Conservation (phyloP, 2,797 vertebrate genomes). For the Coendou prehensilis region DNA sequence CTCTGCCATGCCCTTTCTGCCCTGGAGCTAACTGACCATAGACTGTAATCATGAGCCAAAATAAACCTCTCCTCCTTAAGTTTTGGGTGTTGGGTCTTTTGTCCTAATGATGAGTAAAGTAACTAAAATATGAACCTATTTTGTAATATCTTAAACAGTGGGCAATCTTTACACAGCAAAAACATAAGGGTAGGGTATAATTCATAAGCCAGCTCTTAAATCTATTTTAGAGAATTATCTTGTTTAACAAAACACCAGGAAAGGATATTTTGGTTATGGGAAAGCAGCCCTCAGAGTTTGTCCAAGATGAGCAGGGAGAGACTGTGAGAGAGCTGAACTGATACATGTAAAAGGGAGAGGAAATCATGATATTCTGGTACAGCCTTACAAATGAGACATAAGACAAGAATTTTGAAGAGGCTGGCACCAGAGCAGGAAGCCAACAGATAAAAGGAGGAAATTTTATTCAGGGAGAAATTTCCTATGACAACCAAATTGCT, state of each 20-base stretch:
- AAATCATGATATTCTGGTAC: neutral
- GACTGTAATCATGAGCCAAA: neutral
- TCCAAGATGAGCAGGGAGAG: neutral
- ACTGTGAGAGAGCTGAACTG: neutral
- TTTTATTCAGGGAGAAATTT: neutral
- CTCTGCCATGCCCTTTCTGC: neutral
- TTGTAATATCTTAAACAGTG: neutral
- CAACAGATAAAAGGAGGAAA: neutral
- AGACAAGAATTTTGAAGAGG: neutral
- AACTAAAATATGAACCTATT: neutral
- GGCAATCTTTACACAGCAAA: neutral
- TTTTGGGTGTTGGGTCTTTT: neutral
- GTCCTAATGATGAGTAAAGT: neutral
- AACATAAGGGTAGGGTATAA: accelerated
- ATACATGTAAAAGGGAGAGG: neutral
- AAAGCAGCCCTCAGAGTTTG: neutral
- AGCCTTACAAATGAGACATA: neutral
- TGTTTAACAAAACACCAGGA: neutral
- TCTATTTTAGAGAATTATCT: neutral
- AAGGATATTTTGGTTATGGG: neutral
- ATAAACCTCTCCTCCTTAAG: neutral
- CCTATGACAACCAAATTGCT: neutral
- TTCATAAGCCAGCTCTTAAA: neutral
- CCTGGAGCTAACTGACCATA: neutral
- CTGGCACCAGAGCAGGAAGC: neutral